Conservation (phyloP, 2,888 invertebrate species). For the Imbricaverruca yamaguchii region DNA sequence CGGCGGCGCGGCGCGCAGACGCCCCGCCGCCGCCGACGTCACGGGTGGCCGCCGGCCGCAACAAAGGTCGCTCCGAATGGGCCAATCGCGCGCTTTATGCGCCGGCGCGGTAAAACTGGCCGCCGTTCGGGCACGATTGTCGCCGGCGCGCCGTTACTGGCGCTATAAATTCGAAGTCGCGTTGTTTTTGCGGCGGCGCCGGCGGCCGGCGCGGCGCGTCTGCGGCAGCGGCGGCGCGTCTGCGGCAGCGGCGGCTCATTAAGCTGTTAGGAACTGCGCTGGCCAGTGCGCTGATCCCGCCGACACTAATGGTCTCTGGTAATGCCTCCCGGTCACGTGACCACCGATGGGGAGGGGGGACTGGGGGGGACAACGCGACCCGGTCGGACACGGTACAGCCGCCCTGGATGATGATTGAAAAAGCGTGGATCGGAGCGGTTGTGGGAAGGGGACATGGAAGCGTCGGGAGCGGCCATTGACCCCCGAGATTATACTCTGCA, state of each 20-base stretch:
- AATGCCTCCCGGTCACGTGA: not conserved
- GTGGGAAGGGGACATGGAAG: too few species aligned
- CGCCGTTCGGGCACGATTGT: not conserved
- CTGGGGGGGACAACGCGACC: too few species aligned
- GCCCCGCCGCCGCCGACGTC: not conserved
- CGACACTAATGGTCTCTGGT: not conserved
- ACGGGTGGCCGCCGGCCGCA: not conserved
- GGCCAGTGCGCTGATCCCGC: not conserved
- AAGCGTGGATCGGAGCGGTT: too few species aligned
- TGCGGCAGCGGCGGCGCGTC: not conserved
- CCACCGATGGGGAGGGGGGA: too few species aligned
- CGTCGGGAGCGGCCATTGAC: too few species aligned
- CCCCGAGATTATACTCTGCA: too few species aligned
- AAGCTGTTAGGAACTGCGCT: not conserved
- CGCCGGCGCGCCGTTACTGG: not conserved
- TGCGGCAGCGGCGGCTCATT: not conserved
- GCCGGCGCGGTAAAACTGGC: not conserved
- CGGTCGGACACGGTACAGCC: too few species aligned
- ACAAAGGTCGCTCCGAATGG: not conserved
- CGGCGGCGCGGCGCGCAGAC: not conserved
- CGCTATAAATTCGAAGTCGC: not conserved
- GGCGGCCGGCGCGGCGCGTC: not conserved
- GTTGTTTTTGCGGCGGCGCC: not conserved
- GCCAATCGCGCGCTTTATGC: not conserved
- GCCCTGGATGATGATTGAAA: too few species aligned